Evolutionary conservation across 2,113 vertebrate genomes (phyloP), one percentile per base, ranked within the genome.

Genomic region (Machaerirhynchus nigripectus): DNA sequence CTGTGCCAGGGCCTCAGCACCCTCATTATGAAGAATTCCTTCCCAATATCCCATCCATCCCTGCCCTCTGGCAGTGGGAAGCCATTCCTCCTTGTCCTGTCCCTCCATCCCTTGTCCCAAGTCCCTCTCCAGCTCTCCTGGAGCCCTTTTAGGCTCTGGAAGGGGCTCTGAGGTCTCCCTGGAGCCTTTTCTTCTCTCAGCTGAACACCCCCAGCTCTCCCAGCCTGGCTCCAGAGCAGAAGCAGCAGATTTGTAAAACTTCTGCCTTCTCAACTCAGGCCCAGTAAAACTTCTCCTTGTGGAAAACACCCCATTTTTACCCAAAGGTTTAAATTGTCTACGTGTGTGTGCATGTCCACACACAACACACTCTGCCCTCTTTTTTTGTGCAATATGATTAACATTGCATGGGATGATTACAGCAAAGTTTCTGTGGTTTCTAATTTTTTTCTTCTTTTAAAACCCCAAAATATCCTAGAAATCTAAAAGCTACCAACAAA

Each of bases 11-110:
- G 16, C 49, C 40, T 67, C 9, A 0, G 1, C 52, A n/a, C 28
- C 2, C 46, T 59, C 28, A 9, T 1, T 1, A 2, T 1, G 6
- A 42, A 11, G 8, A 53, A 83, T 61, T 76, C 8, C 7, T 35
- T 33, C 42, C 40, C 47, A 35, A 0, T 16, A 0, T 21, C 63
- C 47, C 49, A 42, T 0, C n/a, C 0, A 31, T 0, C 30, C 22
- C 56, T 42, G 5, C 21, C 31, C 49, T 56, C 26, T 77, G 35
- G 7, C 71, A 77, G 0, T 49, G 8, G 7, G 13, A 74, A 76
- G 35, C 63, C 71, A 63, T 63, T 84, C 47, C 47, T 24, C 26
- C 1, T 2, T 6, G 10, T 55, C 35, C 87, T 69, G 47, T 61
- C 63, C 0, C 63, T 61, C 40, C 70, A 75, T 2, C 4, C 55